Evolutionary conservation across 2,888 invertebrate species (phyloP).

Genomic region (Leuctra nigra): DNA sequence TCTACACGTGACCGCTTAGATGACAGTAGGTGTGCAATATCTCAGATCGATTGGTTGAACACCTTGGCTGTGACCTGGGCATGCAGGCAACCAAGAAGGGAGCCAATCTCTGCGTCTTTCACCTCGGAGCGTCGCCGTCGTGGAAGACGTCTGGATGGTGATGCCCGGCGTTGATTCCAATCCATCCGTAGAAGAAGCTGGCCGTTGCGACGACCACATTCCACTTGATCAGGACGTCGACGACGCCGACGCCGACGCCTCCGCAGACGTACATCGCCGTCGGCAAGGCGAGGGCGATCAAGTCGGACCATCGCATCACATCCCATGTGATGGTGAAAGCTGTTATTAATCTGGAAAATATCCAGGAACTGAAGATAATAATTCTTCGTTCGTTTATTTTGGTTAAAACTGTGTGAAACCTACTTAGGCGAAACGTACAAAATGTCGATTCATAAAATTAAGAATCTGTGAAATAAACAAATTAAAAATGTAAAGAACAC

Average conservation of each 20-base stretch:
- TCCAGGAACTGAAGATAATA: not conserved
- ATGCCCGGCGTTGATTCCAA: slow-evolving; percentile 68
- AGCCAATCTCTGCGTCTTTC: too few species aligned
- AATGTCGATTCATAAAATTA: too few species aligned
- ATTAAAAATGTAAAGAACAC: too few species aligned
- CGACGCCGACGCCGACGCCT: slow-evolving; percentile 32
- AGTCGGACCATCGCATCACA: slow-evolving; percentile 25
- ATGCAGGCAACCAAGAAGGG: too few species aligned
- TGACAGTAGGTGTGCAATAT: too few species aligned
- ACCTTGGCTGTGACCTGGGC: too few species aligned
- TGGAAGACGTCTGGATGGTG: slow-evolving; percentile 74
- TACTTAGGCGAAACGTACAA: too few species aligned
- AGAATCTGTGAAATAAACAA: too few species aligned
- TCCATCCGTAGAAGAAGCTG: slow-evolving; percentile 54
- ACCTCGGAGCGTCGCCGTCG: slow-evolving; percentile 63
- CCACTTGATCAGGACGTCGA: slow-evolving; percentile 46
- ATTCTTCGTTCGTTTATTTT: too few species aligned
- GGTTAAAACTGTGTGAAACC: too few species aligned
- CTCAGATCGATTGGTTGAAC: too few species aligned
- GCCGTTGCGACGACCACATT: slow-evolving; percentile 46
- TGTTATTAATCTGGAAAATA: not conserved
- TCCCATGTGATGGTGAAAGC: not conserved
- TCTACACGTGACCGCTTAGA: too few species aligned
- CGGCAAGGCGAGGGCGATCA: slow-evolving; percentile 24
- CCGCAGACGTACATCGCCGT: slow-evolving; percentile 26